Percentiles rank a stretch among this genome's conserved stretches.
These are phyloP conservation scores for Naso thynnoides DNA, from an alignment of 2,797 vertebrate species.

Conservation along the genomic window DNA sequence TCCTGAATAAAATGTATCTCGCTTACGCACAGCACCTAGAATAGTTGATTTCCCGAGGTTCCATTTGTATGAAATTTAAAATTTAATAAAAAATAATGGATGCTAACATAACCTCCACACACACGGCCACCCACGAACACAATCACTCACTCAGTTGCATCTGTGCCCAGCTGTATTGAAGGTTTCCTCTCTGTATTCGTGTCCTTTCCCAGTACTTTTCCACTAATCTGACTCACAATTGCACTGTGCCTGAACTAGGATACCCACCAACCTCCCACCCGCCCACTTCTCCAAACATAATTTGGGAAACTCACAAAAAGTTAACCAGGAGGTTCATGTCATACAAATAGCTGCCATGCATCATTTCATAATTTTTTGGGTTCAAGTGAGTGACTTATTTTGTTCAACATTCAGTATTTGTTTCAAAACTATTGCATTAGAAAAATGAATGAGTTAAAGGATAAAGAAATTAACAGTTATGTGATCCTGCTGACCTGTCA, in stretches of 20 bases:
- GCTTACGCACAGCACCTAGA: neutral
- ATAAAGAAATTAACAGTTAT: neutral
- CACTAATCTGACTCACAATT: conserved; percentile 68
- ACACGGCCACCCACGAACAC: neutral
- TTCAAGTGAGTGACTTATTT: neutral
- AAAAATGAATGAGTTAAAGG: too few species aligned
- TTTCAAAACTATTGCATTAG: neutral
- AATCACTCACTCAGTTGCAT: neutral
- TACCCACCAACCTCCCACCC: neutral
- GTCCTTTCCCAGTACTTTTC: conserved; percentile 77
- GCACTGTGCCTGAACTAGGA: conserved; percentile 62
- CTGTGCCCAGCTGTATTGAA: conserved; percentile 27
- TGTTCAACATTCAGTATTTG: neutral
- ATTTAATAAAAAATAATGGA: neutral
- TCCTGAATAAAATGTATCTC: conserved; percentile 14
- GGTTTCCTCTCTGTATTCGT: conserved; percentile 35
- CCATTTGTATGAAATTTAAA: conserved; percentile 13
- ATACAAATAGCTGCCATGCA: neutral
- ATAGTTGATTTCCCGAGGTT: neutral
- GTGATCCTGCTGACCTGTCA: neutral
- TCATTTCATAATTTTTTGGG: neutral
- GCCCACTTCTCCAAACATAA: conserved; percentile 41
- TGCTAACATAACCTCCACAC: neutral
- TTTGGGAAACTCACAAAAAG: conserved; percentile 49
- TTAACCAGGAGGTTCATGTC: neutral